Conservation (phyloP, 2,797 vertebrate genomes). For the Hylomyscus alleni region DNA sequence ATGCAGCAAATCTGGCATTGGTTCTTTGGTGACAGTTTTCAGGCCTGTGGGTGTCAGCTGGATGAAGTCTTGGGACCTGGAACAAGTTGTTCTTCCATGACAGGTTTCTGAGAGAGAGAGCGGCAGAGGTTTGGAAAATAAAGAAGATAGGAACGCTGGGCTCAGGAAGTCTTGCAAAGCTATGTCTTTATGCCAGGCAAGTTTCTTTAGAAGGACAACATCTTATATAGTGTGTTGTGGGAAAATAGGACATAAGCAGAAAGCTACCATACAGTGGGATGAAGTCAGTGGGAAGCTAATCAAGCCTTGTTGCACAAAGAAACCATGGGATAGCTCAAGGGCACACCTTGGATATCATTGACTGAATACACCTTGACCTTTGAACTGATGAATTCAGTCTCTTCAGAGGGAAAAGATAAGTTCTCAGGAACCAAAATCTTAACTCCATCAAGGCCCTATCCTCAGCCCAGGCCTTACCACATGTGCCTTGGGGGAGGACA, state of each 20-base stretch:
- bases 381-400: too few species aligned
- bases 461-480: too few species aligned
- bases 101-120: not conserved
- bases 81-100: not conserved
- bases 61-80: not conserved
- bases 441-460: not conserved
- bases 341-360: not conserved
- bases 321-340: not conserved
- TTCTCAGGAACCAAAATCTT: not conserved
- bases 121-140: not conserved
- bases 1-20: not conserved
- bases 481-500: too few species aligned
- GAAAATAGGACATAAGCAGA: not conserved
- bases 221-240: too few species aligned
- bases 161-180: not conserved
- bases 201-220: not conserved
- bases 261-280: not conserved
- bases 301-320: not conserved
- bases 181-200: too few species aligned
- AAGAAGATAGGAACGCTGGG: not conserved
- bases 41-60: not conserved
- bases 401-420: not conserved
- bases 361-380: not conserved
- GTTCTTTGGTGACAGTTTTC: not conserved
- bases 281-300: not conserved